Percentiles rank a stretch among this genome's conserved stretches.
Evolutionary conservation across 2,797 vertebrate species (phyloP).

Genomic region (Lepus townsendii): DNA sequence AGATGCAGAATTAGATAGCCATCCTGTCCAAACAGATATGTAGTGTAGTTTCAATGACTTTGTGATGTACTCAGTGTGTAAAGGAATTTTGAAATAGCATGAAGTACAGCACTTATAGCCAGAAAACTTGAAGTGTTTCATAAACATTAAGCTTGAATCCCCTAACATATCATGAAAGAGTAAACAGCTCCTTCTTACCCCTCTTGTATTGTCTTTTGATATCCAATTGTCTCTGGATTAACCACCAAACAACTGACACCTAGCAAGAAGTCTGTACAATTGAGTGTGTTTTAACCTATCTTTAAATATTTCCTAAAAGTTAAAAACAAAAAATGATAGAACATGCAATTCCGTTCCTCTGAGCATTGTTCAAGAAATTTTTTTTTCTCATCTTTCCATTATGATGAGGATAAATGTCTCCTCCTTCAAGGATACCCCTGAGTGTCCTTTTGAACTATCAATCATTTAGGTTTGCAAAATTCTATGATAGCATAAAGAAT

Average conservation of each 20-base stretch:
- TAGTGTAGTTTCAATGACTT: background rate
- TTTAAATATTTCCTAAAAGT: slow-evolving; percentile 18
- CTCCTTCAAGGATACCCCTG: background rate
- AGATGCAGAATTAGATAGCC: slow-evolving; percentile 6
- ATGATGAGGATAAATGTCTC: background rate
- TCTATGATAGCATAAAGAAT: background rate
- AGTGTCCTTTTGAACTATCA: background rate
- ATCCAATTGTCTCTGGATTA: background rate
- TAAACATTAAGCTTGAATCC: background rate
- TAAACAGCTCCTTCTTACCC: background rate
- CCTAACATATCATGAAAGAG: background rate
- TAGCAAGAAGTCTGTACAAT: background rate
- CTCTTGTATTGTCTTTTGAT: slow-evolving; percentile 9
- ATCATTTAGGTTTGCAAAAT: background rate
- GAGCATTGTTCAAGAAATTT: background rate
- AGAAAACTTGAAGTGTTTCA: background rate
- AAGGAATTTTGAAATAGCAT: slow-evolving; percentile 37
- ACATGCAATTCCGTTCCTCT: background rate
- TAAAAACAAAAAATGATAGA: background rate
- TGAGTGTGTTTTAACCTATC: background rate
- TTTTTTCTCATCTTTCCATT: background rate
- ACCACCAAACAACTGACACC: background rate
- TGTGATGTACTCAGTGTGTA: background rate
- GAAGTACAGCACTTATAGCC: background rate
- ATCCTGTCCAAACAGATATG: background rate